Percentiles rank a stretch among this genome's conserved stretches.
These are phyloP conservation scores for Epinephelus awoara DNA, from an alignment of 2,797 vertebrate species.

Conservation along the genomic window DNA sequence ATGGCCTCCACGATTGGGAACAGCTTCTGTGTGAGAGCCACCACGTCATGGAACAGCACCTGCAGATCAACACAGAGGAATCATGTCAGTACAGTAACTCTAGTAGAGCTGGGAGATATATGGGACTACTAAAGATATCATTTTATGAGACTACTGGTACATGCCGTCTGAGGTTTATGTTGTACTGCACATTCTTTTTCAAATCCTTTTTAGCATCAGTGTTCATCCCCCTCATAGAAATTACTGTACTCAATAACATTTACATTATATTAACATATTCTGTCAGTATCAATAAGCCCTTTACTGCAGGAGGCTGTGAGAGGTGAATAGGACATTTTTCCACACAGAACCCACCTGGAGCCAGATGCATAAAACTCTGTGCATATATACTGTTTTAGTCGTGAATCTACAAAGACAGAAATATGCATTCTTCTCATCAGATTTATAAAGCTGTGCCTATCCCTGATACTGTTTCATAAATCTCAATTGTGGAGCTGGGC, in stretches of 20 bases:
- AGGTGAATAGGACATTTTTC: not conserved
- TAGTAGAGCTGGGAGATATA: not conserved
- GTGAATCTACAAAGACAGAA: too few species aligned
- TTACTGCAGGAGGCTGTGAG: not conserved
- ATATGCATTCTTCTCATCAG: too few species aligned
- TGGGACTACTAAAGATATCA: not conserved
- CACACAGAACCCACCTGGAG: not conserved
- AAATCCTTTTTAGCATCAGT: not conserved
- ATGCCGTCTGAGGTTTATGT: not conserved
- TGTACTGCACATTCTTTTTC: too few species aligned
- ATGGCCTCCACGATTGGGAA: conserved; percentile 95
- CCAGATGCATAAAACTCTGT: too few species aligned
- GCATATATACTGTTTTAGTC: too few species aligned
- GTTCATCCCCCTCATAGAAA: not conserved
- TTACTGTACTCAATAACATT: not conserved
- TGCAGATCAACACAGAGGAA: conserved; percentile 63
- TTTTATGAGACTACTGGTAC: not conserved
- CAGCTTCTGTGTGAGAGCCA: conserved; percentile 90
- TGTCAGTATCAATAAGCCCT: not conserved
- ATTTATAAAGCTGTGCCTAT: too few species aligned
- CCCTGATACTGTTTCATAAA: too few species aligned
- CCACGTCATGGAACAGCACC: conserved; percentile 94
- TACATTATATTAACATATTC: not conserved
- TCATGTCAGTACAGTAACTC: conserved; percentile 1
- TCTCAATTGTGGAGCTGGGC: too few species aligned